A percentile compares a stretch with the other conserved stretches of the same genome.
Conservation (phyloP, 1,140 invertebrate genomes). For the Anoplophora glabripennis region DNA sequence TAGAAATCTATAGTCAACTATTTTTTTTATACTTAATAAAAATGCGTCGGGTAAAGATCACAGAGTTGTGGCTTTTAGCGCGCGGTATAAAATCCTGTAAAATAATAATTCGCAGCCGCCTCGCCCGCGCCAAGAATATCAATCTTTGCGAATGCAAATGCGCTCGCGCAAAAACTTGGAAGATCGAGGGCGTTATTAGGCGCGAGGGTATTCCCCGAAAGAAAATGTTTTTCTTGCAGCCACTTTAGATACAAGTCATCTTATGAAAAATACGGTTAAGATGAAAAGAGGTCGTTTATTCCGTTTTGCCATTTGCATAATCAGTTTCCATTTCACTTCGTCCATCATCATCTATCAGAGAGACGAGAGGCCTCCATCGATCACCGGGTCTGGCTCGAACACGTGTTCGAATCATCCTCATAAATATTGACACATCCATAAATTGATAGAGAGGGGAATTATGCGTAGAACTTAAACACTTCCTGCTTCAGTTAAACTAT, state of each 20-base stretch:
- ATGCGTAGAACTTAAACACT: conserved; percentile 1
- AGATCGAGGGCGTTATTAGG: too few relatives aligned
- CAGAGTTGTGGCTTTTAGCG: too few relatives aligned
- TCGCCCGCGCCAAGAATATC: too few relatives aligned
- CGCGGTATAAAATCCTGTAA: too few relatives aligned
- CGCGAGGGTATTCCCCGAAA: background rate
- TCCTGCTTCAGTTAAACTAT: conserved; percentile 5
- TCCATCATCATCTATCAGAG: conserved; percentile 4
- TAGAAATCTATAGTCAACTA: too few relatives aligned
- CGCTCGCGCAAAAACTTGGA: too few relatives aligned
- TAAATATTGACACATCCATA: conserved; percentile 17
- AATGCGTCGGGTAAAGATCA: too few relatives aligned
- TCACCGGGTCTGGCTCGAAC: conserved; percentile 5
- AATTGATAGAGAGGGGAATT: conserved; percentile 16
- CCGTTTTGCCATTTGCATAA: conserved; percentile 3
- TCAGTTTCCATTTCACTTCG: conserved; percentile 1
- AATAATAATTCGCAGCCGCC: too few relatives aligned
- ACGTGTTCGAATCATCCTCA: conserved; percentile 11
- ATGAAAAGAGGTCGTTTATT: conserved; percentile 3
- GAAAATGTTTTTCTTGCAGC: conserved; percentile 1
- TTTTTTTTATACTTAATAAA: too few relatives aligned
- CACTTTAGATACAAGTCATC: conserved; percentile 5
- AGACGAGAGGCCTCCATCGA: background rate
- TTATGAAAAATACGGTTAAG: conserved; percentile 2
- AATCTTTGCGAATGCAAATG: too few relatives aligned